These are phyloP conservation scores for Nothoprocta perdicaria DNA, from an alignment of 2,113 vertebrate species.

Conservation along the genomic window DNA sequence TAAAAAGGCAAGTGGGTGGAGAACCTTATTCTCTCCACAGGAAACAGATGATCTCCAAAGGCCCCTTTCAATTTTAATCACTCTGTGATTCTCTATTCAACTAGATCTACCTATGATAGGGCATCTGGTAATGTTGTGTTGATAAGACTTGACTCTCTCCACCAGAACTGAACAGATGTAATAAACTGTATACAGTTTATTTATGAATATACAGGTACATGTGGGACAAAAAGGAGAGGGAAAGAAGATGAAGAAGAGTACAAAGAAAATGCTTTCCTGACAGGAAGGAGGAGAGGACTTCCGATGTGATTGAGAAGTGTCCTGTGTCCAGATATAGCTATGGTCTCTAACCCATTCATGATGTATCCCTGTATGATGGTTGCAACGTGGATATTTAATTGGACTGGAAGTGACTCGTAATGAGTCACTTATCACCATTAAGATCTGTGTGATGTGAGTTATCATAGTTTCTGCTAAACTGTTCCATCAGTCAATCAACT, in stretches of 20 bases:
- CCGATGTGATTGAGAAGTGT: not conserved
- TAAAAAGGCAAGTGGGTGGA: not conserved
- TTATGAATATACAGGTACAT: accelerated
- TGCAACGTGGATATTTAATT: not conserved
- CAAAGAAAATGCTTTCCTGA: not conserved
- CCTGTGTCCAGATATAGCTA: not conserved
- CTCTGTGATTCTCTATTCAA: not conserved
- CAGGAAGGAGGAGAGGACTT: not conserved
- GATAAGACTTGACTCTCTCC: not conserved
- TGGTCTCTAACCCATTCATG: not conserved
- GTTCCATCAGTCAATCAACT: not conserved
- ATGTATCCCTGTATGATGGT: not conserved
- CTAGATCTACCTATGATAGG: not conserved
- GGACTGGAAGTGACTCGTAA: not conserved
- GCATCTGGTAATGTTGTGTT: not conserved
- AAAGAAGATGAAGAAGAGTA: not conserved
- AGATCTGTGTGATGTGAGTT: not conserved
- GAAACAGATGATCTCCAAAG: too few species aligned
- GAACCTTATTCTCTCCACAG: not conserved
- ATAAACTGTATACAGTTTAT: not conserved
- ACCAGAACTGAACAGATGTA: not conserved
- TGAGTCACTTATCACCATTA: too few species aligned
- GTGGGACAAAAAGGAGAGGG: not conserved
- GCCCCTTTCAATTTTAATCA: too few species aligned
- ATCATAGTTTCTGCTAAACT: not conserved